These are phyloP conservation scores for Aurelia sp. DNA, from an alignment of 30 jellyfish, hydroid and myxozoan species.

Conservation along the genomic window DNA sequence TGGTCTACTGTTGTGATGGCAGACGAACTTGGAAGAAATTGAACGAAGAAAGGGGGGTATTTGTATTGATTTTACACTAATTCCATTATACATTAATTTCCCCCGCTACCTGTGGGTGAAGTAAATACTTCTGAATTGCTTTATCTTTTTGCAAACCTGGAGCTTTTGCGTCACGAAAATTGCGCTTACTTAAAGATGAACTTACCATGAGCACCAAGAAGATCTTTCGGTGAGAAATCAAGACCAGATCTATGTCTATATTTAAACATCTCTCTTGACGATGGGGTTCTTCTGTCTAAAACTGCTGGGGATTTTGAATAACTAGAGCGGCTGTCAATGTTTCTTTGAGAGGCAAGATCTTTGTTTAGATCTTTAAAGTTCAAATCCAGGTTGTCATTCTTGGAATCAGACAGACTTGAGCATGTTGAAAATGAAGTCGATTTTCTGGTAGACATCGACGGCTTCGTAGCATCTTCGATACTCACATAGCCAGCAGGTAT, in stretches of 20 bases:
- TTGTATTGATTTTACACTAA: no score
- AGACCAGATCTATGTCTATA: not conserved
- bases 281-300: not conserved
- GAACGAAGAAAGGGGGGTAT: no score
- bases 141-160: not conserved
- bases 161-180: not conserved
- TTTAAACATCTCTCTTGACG: not conserved
- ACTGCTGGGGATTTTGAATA: not conserved
- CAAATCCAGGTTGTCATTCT: no score
- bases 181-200: not conserved
- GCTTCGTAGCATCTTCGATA: constrained; percentile 12
- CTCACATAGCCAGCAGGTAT: constrained; percentile 50
- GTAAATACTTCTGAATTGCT: not conserved
- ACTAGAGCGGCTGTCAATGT: constrained; percentile 5
- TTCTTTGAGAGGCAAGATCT: not conserved
- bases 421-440: no score
- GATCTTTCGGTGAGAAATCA: constrained; percentile 53
- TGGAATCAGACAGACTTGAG: no score
- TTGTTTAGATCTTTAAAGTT: not conserved
- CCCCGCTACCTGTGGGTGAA: no score
- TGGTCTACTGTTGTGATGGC: no score
- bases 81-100: no score
- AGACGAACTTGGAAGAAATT: no score
- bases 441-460: not conserved
- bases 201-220: constrained; percentile 32